Conservation (phyloP, 2,888 invertebrate species). For the Trichopoda pennipes region DNA sequence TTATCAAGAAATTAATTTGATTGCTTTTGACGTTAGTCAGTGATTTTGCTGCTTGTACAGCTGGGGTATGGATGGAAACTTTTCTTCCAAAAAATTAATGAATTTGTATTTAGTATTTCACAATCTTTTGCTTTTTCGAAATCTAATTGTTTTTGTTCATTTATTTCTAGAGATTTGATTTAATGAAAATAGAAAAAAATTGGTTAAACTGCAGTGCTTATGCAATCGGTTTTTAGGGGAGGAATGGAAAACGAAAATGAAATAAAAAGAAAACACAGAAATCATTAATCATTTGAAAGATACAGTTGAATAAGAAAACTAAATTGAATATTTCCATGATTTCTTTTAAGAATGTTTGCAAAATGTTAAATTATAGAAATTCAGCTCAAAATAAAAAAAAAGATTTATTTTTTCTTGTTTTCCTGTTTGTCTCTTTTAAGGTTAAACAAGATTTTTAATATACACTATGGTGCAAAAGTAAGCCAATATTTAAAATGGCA, state of each 20-base stretch:
- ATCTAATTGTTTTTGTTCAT: slow-evolving; percentile 67
- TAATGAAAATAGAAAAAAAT: slow-evolving; percentile 46
- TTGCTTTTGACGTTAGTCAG: slow-evolving; percentile 75
- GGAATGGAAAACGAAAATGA: background rate
- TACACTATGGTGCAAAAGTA: too few species aligned
- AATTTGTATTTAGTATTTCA: slow-evolving; percentile 42
- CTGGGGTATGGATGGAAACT: background rate
- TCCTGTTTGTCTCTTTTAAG: background rate
- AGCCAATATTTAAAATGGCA: too few species aligned
- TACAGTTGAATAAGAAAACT: slow-evolving; percentile 47
- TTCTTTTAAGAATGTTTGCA: slow-evolving; percentile 23
- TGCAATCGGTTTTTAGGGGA: slow-evolving; percentile 55
- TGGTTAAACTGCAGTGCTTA: slow-evolving; percentile 52
- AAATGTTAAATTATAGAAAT: slow-evolving; percentile 52
- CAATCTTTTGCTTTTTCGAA: slow-evolving; percentile 1
- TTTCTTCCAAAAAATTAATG: slow-evolving; percentile 70
- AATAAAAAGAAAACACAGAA: slow-evolving; percentile 10
- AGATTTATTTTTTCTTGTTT: slow-evolving; percentile 14
- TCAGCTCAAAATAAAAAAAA: background rate
- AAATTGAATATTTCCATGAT: slow-evolving; percentile 60
- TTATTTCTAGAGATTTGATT: slow-evolving; percentile 58
- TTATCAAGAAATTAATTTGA: slow-evolving; percentile 70
- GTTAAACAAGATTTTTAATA: background rate
- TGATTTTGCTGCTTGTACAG: slow-evolving; percentile 65
- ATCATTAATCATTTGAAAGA: slow-evolving; percentile 66